These are phyloP conservation scores for Dryoscopus gambensis DNA, from an alignment of 2,113 vertebrate species.

Conservation along the genomic window DNA sequence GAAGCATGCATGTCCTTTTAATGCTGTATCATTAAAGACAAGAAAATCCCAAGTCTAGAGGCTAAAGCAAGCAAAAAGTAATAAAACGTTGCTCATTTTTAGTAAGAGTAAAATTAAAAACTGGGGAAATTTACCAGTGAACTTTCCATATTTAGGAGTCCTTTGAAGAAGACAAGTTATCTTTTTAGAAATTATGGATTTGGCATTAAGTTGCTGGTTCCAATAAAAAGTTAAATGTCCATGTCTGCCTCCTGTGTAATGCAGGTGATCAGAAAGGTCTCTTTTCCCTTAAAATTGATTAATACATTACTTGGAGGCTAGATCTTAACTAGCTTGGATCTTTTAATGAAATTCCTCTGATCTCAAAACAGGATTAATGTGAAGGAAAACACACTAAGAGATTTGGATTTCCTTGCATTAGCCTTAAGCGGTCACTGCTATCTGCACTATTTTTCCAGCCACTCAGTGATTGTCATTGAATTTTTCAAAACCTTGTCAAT, in stretches of 20 bases:
- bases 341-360: constrained; percentile 17
- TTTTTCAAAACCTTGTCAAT: neutral
- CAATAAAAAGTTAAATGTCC: neutral
- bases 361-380: neutral
- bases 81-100: neutral
- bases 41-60: neutral
- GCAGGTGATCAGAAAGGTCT: neutral
- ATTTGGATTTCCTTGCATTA: constrained; percentile 4
- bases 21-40: neutral
- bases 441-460: neutral
- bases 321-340: neutral
- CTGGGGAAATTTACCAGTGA: neutral
- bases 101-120: neutral
- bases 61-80: neutral
- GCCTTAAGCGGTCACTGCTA: neutral
- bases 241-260: neutral
- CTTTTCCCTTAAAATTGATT: neutral
- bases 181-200: neutral
- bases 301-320: neutral
- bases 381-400: neutral
- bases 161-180: neutral
- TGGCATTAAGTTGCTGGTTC: neutral
- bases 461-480: neutral
- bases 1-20: neutral
- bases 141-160: neutral